phyloP scores from a whole-genome alignment of 2,888 invertebrate species.

The Neoaliturus tenellus region DNA sequence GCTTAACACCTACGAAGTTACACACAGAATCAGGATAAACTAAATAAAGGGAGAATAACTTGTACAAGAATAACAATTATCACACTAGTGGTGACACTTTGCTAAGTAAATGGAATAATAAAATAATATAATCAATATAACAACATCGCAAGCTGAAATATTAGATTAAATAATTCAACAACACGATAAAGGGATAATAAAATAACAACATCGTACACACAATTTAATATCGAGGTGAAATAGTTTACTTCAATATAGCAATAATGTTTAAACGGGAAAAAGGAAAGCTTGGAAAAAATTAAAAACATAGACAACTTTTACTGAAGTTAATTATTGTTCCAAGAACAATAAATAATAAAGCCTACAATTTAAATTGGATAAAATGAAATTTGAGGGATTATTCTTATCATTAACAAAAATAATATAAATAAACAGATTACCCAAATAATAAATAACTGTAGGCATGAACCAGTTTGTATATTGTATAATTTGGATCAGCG shows the following conservation, averaged over 20 bases:
- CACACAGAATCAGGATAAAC: neutral
- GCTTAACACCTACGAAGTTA: neutral
- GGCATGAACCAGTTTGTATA: neutral
- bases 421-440: neutral
- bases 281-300: no score
- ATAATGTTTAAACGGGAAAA: no score
- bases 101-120: neutral
- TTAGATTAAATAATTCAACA: neutral
- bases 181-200: neutral
- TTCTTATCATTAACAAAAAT: no score
- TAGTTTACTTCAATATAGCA: neutral
- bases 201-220: neutral
- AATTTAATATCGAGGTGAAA: neutral
- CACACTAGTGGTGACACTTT: neutral
- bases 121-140: neutral
- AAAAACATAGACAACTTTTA: no score
- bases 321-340: no score
- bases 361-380: no score
- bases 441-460: constrained; percentile 6
- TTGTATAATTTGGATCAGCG: constrained; percentile 51
- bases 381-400: no score
- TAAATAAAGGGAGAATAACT: constrained; percentile 23
- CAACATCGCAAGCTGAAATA: neutral
- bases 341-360: no score
- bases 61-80: neutral